These are phyloP conservation scores for Venusia cambrica DNA, from an alignment of 2,888 invertebrate species.

Conservation along the genomic window DNA sequence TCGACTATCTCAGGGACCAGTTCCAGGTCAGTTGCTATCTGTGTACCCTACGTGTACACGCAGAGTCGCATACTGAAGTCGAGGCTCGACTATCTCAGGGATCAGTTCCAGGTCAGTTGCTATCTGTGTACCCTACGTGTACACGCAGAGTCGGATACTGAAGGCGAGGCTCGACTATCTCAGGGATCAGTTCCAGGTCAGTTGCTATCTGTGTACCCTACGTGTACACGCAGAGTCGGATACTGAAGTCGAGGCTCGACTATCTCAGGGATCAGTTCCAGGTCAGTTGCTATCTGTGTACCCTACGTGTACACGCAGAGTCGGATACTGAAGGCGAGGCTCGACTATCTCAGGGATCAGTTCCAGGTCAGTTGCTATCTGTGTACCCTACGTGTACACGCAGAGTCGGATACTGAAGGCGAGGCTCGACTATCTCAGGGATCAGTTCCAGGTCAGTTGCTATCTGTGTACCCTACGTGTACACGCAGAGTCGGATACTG, in stretches of 20 bases:
- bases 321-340: slow-evolving; percentile 94
- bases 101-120: slow-evolving; percentile 98
- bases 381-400: slow-evolving; percentile 99
- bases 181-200: slow-evolving; percentile 97
- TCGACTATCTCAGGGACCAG: slow-evolving; percentile 97
- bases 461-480: slow-evolving; percentile 99
- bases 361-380: slow-evolving; percentile 99
- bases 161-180: slow-evolving; percentile 98
- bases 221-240: slow-evolving; percentile 98
- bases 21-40: slow-evolving; percentile 99
- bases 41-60: slow-evolving; percentile 99
- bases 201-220: slow-evolving; percentile 99
- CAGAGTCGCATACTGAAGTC: slow-evolving; percentile 98
- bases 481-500: slow-evolving; percentile 98
- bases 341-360: slow-evolving; percentile 97
- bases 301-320: slow-evolving; percentile 99
- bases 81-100: slow-evolving; percentile 96
- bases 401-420: slow-evolving; percentile 98
- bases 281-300: slow-evolving; percentile 98
- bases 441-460: slow-evolving; percentile 98
- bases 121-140: slow-evolving; percentile 99
- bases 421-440: slow-evolving; percentile 96
- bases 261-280: slow-evolving; percentile 98
- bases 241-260: slow-evolving; percentile 96
- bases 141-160: slow-evolving; percentile 98